Evolutionary conservation across 2,888 invertebrate species (phyloP).

Genomic region (Emmelina monodactyla): DNA sequence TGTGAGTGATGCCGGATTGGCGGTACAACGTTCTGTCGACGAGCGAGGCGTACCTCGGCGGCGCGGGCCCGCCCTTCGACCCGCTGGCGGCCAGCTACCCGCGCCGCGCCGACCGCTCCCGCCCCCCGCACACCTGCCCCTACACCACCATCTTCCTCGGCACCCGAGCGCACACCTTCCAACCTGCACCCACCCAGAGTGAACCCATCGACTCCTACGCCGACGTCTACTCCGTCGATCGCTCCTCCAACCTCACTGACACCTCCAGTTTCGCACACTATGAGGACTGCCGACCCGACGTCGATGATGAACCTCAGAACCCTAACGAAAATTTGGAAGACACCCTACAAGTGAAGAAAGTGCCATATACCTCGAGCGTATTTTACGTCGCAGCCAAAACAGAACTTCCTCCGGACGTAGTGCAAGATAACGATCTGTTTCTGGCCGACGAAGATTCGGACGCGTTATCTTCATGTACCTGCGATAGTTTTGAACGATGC

Average conservation of each 20-base stretch:
- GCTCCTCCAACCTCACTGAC: slow-evolving; percentile 55
- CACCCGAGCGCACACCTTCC: slow-evolving; percentile 32
- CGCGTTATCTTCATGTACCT: slow-evolving; percentile 61
- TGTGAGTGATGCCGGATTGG: slow-evolving; percentile 60
- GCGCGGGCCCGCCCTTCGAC: slow-evolving; percentile 33
- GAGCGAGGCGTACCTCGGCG: slow-evolving; percentile 55
- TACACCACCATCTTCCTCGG: slow-evolving; percentile 56
- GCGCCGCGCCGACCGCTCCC: slow-evolving; percentile 58
- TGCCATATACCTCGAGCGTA: slow-evolving; percentile 51
- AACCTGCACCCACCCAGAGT: slow-evolving; percentile 36
- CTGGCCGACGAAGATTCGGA: slow-evolving; percentile 54
- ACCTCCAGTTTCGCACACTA: slow-evolving; percentile 59
- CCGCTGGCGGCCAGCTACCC: slow-evolving; percentile 59
- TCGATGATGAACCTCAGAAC: slow-evolving; percentile 29
- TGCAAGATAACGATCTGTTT: slow-evolving; percentile 36
- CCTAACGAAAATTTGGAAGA: slow-evolving; percentile 26
- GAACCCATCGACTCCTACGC: slow-evolving; percentile 49
- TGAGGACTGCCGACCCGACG: slow-evolving; percentile 48
- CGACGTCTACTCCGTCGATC: slow-evolving; percentile 53
- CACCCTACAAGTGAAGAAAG: slow-evolving; percentile 46
- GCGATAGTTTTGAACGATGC: slow-evolving; percentile 63
- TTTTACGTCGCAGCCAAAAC: slow-evolving; percentile 47
- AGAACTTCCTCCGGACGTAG: slow-evolving; percentile 33
- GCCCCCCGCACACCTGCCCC: slow-evolving; percentile 54
- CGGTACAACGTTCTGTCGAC: slow-evolving; percentile 63